Evolutionary conservation across 2,888 invertebrate genomes (phyloP).

Genomic region (Tenodera sinensis): DNA sequence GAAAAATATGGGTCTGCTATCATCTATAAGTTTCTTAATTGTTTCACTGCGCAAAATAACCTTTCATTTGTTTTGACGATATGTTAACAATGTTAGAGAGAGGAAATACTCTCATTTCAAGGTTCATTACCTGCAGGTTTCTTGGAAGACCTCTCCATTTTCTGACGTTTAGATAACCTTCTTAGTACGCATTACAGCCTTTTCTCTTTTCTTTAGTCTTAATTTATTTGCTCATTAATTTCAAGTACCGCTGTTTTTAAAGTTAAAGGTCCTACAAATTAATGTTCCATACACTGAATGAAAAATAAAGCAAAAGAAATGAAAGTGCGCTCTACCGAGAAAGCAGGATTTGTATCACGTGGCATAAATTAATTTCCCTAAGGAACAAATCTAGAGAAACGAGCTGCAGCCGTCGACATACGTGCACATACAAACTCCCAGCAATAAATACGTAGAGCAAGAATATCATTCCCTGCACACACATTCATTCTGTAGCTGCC

Average conservation of each 20-base stretch:
- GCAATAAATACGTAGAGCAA: background rate
- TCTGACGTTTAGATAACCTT: background rate
- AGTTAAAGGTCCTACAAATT: background rate
- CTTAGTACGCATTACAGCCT: background rate
- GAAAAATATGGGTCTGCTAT: too few species aligned
- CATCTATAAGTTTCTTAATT: too few species aligned
- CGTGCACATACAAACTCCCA: background rate
- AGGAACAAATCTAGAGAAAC: background rate
- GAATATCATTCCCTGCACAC: background rate
- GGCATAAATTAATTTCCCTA: background rate
- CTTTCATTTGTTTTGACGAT: too few species aligned
- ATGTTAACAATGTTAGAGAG: too few species aligned
- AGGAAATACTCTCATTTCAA: too few species aligned
- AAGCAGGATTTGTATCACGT: background rate
- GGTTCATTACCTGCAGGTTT: background rate
- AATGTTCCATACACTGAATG: background rate
- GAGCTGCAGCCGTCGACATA: background rate
- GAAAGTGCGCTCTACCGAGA: background rate
- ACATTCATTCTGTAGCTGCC: background rate
- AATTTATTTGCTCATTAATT: background rate
- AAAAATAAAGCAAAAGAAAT: background rate
- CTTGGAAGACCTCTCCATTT: background rate
- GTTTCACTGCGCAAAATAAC: too few species aligned
- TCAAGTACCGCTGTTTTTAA: background rate
- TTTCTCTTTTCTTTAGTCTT: background rate